These are phyloP conservation scores for Ianthella basta DNA, from an alignment of 37 sponge, comb jelly and placozoan genomes.

Conservation along the genomic window DNA sequence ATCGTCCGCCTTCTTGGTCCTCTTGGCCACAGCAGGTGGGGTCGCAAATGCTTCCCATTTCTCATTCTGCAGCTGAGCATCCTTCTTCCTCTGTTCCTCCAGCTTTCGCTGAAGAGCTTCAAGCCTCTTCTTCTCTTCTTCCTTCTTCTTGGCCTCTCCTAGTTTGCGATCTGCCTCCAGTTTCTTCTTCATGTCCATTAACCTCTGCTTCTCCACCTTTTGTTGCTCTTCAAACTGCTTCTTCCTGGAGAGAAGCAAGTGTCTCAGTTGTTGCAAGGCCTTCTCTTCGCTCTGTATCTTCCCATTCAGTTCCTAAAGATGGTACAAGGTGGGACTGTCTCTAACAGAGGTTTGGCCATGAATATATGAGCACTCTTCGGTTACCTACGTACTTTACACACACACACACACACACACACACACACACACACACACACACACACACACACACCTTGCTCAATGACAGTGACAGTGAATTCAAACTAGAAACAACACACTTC, in stretches of 20 bases:
- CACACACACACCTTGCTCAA: no score
- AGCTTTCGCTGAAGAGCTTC: slow-evolving; percentile 2
- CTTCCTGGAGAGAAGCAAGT: not conserved
- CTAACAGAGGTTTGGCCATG: no score
- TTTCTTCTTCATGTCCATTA: not conserved
- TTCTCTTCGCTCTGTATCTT: not conserved
- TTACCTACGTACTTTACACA: no score
- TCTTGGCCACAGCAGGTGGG: no score
- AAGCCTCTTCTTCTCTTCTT: not conserved
- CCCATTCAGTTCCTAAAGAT: not conserved
- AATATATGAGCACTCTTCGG: no score
- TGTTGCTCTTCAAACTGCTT: not conserved
- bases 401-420: no score
- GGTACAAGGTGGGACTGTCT: no score
- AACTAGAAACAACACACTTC: no score
- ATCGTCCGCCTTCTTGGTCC: slow-evolving; percentile 16
- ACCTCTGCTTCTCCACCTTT: not conserved
- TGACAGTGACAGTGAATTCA: no score
- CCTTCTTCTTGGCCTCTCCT: slow-evolving; percentile 4
- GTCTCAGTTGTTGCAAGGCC: slow-evolving; percentile 13
- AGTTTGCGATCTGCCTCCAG: not conserved
- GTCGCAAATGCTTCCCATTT: no score
- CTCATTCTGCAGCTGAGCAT: not conserved
- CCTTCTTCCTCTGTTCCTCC: slow-evolving; percentile 5
- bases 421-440: no score